Conservation (phyloP, 2,888 invertebrate genomes). For the Gerris lacustris region DNA sequence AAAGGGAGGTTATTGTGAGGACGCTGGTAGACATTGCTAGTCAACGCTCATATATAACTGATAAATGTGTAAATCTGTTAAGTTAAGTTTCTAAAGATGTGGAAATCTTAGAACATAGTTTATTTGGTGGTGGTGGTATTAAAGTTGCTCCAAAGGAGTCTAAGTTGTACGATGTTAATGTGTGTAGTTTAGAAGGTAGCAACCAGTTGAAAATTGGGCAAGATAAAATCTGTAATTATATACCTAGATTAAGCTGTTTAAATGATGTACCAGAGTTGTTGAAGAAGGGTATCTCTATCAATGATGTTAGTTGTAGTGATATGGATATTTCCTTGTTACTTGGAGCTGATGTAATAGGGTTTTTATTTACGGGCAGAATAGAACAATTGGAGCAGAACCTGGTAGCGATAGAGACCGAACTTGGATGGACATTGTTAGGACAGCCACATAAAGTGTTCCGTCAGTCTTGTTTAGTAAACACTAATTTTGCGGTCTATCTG, state of each 20-base stretch:
- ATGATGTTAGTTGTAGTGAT: background rate
- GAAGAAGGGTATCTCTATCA: background rate
- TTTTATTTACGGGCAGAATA: too few relatives aligned
- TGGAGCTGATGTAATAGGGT: slow-evolving; percentile 9
- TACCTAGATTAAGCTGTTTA: background rate
- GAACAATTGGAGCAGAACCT: too few relatives aligned
- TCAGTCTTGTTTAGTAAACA: background rate
- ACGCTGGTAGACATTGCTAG: background rate
- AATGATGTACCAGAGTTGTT: slow-evolving; percentile 5
- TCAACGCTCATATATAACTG: background rate
- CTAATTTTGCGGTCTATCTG: background rate
- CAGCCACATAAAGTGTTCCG: too few relatives aligned
- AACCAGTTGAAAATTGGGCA: slow-evolving; percentile 6
- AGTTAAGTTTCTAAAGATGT: background rate
- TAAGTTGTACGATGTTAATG: slow-evolving; percentile 3
- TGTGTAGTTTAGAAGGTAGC: background rate
- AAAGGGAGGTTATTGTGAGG: background rate
- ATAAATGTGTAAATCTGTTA: background rate
- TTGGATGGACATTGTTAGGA: too few relatives aligned
- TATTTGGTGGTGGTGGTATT: slow-evolving; percentile 16
- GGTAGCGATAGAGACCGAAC: too few relatives aligned
- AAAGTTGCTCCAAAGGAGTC: background rate
- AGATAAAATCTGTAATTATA: slow-evolving; percentile 7
- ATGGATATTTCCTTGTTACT: slow-evolving; percentile 10
- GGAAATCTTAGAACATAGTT: slow-evolving; percentile 13